These are phyloP conservation scores for Bombylius discolor DNA, from an alignment of 2,888 invertebrate genomes.

Conservation along the genomic window DNA sequence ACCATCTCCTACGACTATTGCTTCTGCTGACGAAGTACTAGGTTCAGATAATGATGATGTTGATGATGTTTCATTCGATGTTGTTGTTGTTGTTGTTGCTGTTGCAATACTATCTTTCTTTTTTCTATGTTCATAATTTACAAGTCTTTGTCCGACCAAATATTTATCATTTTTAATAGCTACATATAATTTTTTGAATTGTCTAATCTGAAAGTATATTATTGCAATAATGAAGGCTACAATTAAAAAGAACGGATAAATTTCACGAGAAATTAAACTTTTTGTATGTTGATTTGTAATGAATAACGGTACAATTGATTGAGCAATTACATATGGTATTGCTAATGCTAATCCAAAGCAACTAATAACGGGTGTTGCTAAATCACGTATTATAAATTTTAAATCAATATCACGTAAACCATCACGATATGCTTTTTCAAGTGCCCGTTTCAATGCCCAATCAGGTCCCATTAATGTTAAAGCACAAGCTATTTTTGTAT, in stretches of 20 bases:
- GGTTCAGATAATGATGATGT: too few relatives aligned
- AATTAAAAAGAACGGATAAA: slow-evolving; percentile 80
- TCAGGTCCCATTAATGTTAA: slow-evolving; percentile 97
- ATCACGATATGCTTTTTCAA: slow-evolving; percentile 87
- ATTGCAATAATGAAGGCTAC: slow-evolving; percentile 53
- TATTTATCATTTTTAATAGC: slow-evolving; percentile 99
- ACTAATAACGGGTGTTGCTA: slow-evolving; percentile 82
- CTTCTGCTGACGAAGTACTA: background rate
- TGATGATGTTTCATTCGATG: too few relatives aligned
- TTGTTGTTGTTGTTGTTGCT: background rate
- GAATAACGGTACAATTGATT: slow-evolving; percentile 58
- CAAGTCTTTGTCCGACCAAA: slow-evolving; percentile 87
- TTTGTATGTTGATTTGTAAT: slow-evolving; percentile 50
- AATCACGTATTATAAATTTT: slow-evolving; percentile 65
- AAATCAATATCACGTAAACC: slow-evolving; percentile 88
- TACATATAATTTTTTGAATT: slow-evolving; percentile 88
- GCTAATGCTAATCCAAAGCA: slow-evolving; percentile 81
- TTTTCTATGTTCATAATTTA: slow-evolving; percentile 86
- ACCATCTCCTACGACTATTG: too few relatives aligned
- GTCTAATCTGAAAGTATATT: slow-evolving; percentile 74
- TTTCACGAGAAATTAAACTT: slow-evolving; percentile 66
- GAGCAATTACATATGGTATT: slow-evolving; percentile 83
- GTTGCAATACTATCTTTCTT: slow-evolving; percentile 39
- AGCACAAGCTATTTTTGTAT: slow-evolving; percentile 94
- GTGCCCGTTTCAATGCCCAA: slow-evolving; percentile 80